These are phyloP conservation scores for Python bivittatus DNA, from an alignment of 2,113 vertebrate species.

Conservation along the genomic window DNA sequence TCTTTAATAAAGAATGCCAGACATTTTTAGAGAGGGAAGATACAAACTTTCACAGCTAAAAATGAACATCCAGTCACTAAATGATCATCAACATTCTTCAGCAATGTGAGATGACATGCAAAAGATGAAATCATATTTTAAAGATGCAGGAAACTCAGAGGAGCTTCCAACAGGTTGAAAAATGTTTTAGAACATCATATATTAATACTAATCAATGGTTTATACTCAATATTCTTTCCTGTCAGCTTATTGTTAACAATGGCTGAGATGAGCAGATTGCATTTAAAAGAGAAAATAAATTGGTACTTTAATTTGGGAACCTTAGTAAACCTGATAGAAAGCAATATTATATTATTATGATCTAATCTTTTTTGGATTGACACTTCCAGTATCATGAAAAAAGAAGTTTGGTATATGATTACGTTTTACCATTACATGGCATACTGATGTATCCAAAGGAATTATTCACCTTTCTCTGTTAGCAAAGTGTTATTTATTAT, in stretches of 20 bases:
- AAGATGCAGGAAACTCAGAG: conserved; percentile 39
- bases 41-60: conserved; percentile 57
- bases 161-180: conserved; percentile 16
- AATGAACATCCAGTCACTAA: conserved; percentile 51
- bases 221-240: conserved; percentile 26
- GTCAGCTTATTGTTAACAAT: conserved; percentile 28
- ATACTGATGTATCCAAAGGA: conserved; percentile 34
- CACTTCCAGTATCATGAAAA: conserved; percentile 31
- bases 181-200: conserved; percentile 1
- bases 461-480: conserved; percentile 44
- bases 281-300: conserved; percentile 35
- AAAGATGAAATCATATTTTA: conserved; percentile 32
- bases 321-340: conserved; percentile 26
- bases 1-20: conserved; percentile 62
- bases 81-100: conserved; percentile 39
- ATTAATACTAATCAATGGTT: conserved; percentile 37
- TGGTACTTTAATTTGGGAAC: conserved; percentile 34
- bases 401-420: conserved; percentile 32
- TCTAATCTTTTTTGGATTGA: conserved; percentile 28
- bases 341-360: conserved; percentile 31
- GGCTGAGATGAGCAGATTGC: conserved; percentile 34
- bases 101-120: conserved; percentile 48
- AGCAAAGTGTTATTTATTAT: conserved; percentile 42
- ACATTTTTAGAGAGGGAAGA: conserved; percentile 52
- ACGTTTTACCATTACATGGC: conserved; percentile 33